Percentiles rank a stretch among this genome's conserved stretches.
Evolutionary conservation across 1,140 invertebrate genomes (phyloP).

Genomic region (Antheraea mylitta): DNA sequence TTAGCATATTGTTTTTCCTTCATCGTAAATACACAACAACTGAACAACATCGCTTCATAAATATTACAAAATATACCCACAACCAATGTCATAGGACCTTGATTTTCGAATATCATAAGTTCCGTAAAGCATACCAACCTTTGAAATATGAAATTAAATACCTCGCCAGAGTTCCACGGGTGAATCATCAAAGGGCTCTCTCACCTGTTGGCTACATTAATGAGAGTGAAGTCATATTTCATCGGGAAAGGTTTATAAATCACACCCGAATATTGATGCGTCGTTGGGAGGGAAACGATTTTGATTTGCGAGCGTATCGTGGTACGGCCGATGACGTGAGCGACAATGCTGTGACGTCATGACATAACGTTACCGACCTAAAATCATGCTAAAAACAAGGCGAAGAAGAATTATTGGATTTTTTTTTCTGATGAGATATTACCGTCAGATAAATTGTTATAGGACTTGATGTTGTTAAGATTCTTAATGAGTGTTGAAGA

Average conservation of each 20-base stretch:
- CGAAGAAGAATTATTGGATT: no score
- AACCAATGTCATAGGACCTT: no score
- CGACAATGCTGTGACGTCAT: constrained; percentile 60
- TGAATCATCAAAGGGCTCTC: constrained; percentile 12
- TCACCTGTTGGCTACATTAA: constrained; percentile 27
- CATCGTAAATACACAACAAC: no score
- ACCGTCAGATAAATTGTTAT: no score
- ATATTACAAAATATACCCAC: not conserved
- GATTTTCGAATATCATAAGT: no score
- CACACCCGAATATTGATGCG: constrained; percentile 64
- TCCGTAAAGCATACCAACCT: not conserved
- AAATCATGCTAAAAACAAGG: no score
- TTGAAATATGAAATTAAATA: not conserved
- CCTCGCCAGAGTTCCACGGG: not conserved
- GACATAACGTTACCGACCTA: no score
- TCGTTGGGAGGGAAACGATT: constrained; percentile 36
- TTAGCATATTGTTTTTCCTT: no score
- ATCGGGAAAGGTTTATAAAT: constrained; percentile 42
- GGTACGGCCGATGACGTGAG: constrained; percentile 6
- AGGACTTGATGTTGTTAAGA: no score
- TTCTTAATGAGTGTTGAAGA: no score
- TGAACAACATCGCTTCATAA: not conserved
- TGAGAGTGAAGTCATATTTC: constrained; percentile 12
- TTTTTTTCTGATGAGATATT: no score
- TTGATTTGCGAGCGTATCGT: constrained; percentile 58